These are phyloP conservation scores for Carcina quercana DNA, from an alignment of 2,888 invertebrate genomes.

Conservation along the genomic window DNA sequence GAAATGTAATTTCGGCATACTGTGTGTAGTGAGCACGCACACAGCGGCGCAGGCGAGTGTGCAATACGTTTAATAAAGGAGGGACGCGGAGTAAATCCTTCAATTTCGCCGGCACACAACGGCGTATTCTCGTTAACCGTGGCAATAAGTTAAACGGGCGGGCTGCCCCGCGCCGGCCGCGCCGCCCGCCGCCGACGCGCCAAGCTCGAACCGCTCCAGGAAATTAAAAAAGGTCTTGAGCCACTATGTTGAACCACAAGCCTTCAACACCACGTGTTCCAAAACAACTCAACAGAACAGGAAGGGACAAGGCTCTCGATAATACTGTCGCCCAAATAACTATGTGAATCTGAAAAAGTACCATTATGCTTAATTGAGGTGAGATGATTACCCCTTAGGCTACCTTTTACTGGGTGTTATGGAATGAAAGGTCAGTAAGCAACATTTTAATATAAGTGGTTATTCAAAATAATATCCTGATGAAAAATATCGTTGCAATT, in stretches of 20 bases:
- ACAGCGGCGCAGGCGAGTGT: constrained; percentile 49
- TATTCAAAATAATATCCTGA: too few relatives aligned
- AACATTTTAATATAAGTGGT: too few relatives aligned
- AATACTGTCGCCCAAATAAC: too few relatives aligned
- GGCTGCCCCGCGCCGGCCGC: constrained; percentile 27
- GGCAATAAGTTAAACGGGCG: constrained; percentile 73
- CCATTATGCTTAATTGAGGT: too few relatives aligned
- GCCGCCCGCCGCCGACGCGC: constrained; percentile 26
- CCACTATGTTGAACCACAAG: constrained; percentile 32
- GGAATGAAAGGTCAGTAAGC: too few relatives aligned
- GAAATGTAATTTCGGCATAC: constrained; percentile 72
- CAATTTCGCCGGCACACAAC: constrained; percentile 73
- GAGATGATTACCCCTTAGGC: too few relatives aligned
- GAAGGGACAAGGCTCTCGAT: too few relatives aligned
- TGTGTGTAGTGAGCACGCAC: constrained; percentile 46
- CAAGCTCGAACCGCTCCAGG: constrained; percentile 38
- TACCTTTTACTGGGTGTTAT: too few relatives aligned
- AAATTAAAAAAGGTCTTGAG: constrained; percentile 66
- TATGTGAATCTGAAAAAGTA: too few relatives aligned
- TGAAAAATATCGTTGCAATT: too few relatives aligned
- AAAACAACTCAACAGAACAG: too few relatives aligned
- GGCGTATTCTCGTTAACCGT: constrained; percentile 74
- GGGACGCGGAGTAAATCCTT: constrained; percentile 74
- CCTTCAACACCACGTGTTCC: constrained; percentile 9
- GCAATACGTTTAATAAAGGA: constrained; percentile 74